phyloP scores from a whole-genome alignment of 2,888 invertebrate genomes.

The Agrotis clavis region DNA sequence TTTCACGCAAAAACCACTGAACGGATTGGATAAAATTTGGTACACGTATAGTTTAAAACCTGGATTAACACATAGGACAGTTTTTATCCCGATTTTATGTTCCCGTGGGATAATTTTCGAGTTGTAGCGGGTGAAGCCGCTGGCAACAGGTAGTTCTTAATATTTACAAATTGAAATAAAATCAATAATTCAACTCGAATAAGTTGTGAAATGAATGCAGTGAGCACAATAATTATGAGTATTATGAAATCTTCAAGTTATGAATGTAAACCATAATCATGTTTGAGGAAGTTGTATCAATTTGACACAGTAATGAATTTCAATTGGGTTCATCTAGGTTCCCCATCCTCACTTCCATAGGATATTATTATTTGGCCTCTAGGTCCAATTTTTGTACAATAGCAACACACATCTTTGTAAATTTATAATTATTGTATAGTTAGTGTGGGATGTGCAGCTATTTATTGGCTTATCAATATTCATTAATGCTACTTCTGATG shows the following conservation, averaged over 20 bases:
- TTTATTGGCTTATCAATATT: conserved; percentile 14
- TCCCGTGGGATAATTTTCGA: too few species aligned
- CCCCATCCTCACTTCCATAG: conserved; percentile 1
- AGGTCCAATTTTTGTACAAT: too few species aligned
- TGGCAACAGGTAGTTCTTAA: too few species aligned
- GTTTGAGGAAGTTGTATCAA: conserved; percentile 21
- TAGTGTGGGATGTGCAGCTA: not conserved
- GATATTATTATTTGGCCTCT: conserved; percentile 3
- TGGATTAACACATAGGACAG: too few species aligned
- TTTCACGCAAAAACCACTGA: too few species aligned
- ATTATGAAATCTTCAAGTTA: conserved; percentile 7
- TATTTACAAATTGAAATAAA: conserved; percentile 5
- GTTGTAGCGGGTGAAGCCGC: too few species aligned
- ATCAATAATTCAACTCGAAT: not conserved
- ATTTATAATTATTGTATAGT: conserved; percentile 1
- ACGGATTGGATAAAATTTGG: too few species aligned
- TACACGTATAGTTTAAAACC: too few species aligned
- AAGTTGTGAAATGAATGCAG: not conserved
- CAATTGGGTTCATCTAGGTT: not conserved
- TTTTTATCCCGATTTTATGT: too few species aligned
- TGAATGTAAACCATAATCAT: conserved; percentile 10
- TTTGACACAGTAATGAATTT: conserved; percentile 15
- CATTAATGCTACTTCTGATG: conserved; percentile 18
- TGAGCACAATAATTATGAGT: not conserved
- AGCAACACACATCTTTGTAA: not conserved